These are phyloP conservation scores for Urocynchramus pylzowi DNA, from an alignment of 2,113 vertebrate species.

Conservation along the genomic window DNA sequence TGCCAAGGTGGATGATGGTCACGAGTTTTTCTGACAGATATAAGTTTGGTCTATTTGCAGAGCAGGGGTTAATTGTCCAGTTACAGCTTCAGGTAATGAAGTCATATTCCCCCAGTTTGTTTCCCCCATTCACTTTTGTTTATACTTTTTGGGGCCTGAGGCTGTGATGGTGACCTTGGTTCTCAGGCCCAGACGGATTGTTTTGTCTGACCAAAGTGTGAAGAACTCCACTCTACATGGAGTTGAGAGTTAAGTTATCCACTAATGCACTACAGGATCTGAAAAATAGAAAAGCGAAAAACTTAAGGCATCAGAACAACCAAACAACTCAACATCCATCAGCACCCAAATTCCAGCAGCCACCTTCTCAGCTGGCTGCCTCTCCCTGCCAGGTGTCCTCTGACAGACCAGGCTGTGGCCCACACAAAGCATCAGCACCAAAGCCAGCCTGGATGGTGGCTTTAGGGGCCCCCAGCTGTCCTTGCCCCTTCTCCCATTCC, in stretches of 20 bases:
- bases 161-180: no score
- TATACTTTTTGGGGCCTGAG: neutral
- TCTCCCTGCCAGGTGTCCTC: neutral
- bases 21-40: neutral
- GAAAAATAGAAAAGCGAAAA: neutral
- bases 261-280: neutral
- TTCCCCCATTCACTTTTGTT: neutral
- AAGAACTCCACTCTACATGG: neutral
- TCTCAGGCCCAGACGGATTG: neutral
- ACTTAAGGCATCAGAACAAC: neutral
- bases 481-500: neutral
- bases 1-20: neutral
- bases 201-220: neutral
- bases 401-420: fast-evolving
- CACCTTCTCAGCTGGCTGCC: neutral
- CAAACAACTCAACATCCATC: neutral
- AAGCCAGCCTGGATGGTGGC: neutral
- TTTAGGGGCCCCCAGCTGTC: neutral
- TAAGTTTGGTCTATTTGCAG: neutral
- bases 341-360: neutral
- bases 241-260: neutral
- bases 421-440: neutral
- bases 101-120: neutral
- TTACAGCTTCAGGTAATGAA: neutral
- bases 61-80: neutral